Percentiles rank a stretch among this genome's conserved stretches.
Evolutionary conservation across 1,140 invertebrate species (phyloP).

Genomic region (Melipona quadrifasciata): DNA sequence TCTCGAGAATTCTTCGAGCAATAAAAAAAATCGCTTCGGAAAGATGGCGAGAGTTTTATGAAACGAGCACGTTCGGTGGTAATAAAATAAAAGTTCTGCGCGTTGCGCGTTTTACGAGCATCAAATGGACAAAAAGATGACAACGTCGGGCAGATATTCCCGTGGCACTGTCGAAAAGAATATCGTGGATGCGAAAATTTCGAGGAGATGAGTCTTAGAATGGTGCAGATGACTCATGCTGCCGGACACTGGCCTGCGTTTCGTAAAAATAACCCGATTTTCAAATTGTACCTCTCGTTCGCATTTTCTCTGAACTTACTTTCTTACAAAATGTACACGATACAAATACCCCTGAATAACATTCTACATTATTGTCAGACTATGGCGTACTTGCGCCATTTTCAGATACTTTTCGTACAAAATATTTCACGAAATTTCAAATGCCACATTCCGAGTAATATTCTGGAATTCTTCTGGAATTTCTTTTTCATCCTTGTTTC

Average conservation of each 20-base stretch:
- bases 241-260: neutral
- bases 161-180: neutral
- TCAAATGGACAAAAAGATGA: neutral
- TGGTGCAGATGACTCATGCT: neutral
- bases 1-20: neutral
- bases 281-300: neutral
- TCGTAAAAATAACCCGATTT: neutral
- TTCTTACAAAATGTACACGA: too few species aligned
- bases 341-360: too few species aligned
- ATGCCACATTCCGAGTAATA: fast-evolving
- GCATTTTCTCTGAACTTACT: too few species aligned
- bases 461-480: neutral
- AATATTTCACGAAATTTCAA: neutral
- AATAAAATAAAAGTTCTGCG: neutral
- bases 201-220: neutral
- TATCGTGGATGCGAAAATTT: neutral
- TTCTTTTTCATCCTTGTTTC: neutral
- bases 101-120: neutral
- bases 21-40: too few species aligned
- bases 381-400: neutral
- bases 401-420: neutral
- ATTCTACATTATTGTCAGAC: neutral
- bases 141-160: neutral
- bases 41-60: neutral
- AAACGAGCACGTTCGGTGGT: neutral